Base-by-base conservation (phyloP, 1,140 invertebrate genomes). In the Mactra quadrangularis region DNA sequence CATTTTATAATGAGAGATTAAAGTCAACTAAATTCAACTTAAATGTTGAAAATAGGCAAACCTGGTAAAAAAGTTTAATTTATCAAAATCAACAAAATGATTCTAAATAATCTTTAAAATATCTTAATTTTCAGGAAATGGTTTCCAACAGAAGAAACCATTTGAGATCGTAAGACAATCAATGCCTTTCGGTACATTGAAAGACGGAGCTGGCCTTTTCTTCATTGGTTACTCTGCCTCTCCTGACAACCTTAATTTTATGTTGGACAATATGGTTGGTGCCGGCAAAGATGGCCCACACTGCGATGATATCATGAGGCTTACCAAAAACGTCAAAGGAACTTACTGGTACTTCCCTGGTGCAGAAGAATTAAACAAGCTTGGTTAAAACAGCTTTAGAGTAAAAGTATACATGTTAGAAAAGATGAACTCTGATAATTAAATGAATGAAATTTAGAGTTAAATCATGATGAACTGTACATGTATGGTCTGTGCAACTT, bases 271-370 rank as follows among this genome's bases (percentile, higher is more conserved):
- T 19, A 92, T 92, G 91, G 91, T 92, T n/a, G 91, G 90, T 11
- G 83, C 87, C 47, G 87, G 86, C 0, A 83, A 88, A 27, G 86
- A 90, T 60, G 86, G 85, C 2, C 70, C 79, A 9, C 88, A 88
- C 50, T 68, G 60, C 50, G 90, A 91, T 76, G 90, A 92, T 79
- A 88, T 93, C 72, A 93, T 93, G 92, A 87, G 81, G 31, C 71
- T 93, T 15, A 82, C 90, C 0, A 86, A 83, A 70, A 91, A 91
- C 60, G 82, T 89, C 7, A 91, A 91, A 71, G 90, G 91, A 47
- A 92, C 89, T 11, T 92, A 91, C 83, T 93, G 92, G 92, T 93
- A 93, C 66, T 93, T 93, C 84, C 92, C 92, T 33, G 89, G 92
- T 17, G 82, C 38, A 3, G 70, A 85, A 0, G 90, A 92, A 72